Conservation (phyloP, 2,113 vertebrate genomes). For the Actenoides hombroni region DNA sequence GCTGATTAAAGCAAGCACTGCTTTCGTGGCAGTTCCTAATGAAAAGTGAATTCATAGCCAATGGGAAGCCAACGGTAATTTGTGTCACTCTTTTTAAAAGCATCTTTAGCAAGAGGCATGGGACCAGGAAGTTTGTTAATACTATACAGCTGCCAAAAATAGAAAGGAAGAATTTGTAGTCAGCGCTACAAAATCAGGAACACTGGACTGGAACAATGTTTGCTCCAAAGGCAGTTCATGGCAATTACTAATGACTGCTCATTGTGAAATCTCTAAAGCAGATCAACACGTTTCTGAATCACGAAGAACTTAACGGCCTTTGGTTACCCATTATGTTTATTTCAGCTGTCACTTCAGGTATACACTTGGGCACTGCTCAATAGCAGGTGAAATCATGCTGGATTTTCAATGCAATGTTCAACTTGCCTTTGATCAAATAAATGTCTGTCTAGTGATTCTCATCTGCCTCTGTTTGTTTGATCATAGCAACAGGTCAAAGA, state of each 20-base stretch:
- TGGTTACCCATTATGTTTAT: background rate
- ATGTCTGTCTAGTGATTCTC: background rate
- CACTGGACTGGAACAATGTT: background rate
- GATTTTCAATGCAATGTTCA: background rate
- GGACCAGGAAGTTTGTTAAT: conserved; percentile 48
- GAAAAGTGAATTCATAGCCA: conserved; percentile 4
- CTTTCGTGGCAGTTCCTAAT: conserved; percentile 24
- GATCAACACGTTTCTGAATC: background rate
- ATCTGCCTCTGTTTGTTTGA: background rate
- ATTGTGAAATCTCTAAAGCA: background rate
- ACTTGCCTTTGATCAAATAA: background rate
- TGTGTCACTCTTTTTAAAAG: conserved; percentile 38
- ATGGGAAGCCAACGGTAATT: conserved; percentile 43
- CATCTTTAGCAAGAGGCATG: conserved; percentile 16
- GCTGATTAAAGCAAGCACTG: conserved; percentile 25
- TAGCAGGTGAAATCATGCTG: background rate
- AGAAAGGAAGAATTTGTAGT: conserved; percentile 16
- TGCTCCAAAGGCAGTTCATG: background rate
- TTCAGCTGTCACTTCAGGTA: conserved; percentile 24
- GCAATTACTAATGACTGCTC: conserved; percentile 13
- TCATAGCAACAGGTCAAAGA: background rate
- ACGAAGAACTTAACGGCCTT: background rate
- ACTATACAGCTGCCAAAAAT: conserved; percentile 20
- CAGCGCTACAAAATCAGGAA: background rate
- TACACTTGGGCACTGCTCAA: background rate